Base-by-base conservation (phyloP, 2,113 vertebrate genomes). In the Psilopsiagon aymara region DNA sequence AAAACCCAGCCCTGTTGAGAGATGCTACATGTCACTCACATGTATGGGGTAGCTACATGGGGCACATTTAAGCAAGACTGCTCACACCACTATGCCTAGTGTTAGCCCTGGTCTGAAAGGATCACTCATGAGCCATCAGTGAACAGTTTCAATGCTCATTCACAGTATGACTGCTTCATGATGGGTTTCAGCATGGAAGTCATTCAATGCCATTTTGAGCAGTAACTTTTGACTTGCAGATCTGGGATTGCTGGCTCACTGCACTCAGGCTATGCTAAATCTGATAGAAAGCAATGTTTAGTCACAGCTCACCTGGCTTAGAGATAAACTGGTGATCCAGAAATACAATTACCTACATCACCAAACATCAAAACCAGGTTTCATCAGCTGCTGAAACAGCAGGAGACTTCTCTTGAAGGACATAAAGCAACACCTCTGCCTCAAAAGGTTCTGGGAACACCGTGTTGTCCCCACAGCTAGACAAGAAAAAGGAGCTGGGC, bases 1-100 rank as follows among this genome's bases (percentile, higher is more conserved):
- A 84, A 76, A 47, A 4, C 5, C 47, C 59, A 88, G 12, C 20
- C 29, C 28, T 4, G 0, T 25, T 79, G 66, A 64, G 27, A 85
- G 53, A 62, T 29, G 41, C 44, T 47, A 10, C n/a, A 37, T 11
- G 33, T 67, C 23, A 7, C 28, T 68, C 1, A 4, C 27, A 23
- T 0, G 0, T 11, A 20, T 55, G 8, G 9, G 4, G 19, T 1
- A 47, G 41, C 31, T 37, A 11, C 43, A n/a, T 1, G 28, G 39
- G 35, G 44, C 29, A 59, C 21, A 44, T 29, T 6, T 62, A 78
- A 57, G 37, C 0, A 0, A 76, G 31, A 41, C 28, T 62, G 46
- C 35, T 68, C 29, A 46, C 11, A 43, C 8, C 21, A 24, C 49
- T n/a, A 5, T 41, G 41, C 12, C 74, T 37, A 35, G 16, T 0